Conservation (phyloP, 37 sponge, comb jelly and placozoan species). For the Halichondria panicea region DNA sequence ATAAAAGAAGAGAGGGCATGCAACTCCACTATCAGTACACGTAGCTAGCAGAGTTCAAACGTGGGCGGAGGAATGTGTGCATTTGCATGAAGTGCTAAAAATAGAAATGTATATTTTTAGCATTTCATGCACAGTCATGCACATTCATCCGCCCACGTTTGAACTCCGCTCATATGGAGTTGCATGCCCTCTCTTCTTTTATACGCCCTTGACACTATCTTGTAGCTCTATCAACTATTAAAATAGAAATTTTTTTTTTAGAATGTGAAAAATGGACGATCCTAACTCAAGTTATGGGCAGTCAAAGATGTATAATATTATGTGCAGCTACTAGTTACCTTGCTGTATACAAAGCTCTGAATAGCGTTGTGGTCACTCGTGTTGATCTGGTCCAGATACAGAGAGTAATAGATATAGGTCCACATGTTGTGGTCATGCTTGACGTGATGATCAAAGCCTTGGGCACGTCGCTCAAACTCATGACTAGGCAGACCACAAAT, state of each 20-base stretch:
- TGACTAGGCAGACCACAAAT: slow-evolving; percentile 61
- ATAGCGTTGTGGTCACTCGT: slow-evolving; percentile 67
- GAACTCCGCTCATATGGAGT: too few species aligned
- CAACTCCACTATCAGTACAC: too few species aligned
- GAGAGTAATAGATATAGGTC: slow-evolving; percentile 61
- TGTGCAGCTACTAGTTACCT: slow-evolving; percentile 28
- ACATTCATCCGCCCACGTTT: too few species aligned
- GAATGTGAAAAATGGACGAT: background rate
- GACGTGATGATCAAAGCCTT: slow-evolving; percentile 65
- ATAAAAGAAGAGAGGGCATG: too few species aligned
- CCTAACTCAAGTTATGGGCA: background rate
- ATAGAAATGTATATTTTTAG: too few species aligned
- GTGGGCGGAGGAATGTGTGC: too few species aligned
- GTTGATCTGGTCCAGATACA: slow-evolving; percentile 57
- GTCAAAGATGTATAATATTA: background rate
- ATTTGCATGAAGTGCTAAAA: too few species aligned
- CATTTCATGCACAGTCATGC: too few species aligned
- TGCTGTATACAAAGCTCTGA: slow-evolving; percentile 44
- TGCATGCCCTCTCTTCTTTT: too few species aligned
- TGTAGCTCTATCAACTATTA: background rate
- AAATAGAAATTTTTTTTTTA: background rate
- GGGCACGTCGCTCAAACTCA: slow-evolving; percentile 65
- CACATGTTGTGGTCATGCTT: slow-evolving; percentile 80
- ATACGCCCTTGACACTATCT: too few species aligned
- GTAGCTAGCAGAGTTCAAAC: too few species aligned